Base-by-base conservation (phyloP, 2,797 vertebrate genomes). In the Halcyon badia region DNA sequence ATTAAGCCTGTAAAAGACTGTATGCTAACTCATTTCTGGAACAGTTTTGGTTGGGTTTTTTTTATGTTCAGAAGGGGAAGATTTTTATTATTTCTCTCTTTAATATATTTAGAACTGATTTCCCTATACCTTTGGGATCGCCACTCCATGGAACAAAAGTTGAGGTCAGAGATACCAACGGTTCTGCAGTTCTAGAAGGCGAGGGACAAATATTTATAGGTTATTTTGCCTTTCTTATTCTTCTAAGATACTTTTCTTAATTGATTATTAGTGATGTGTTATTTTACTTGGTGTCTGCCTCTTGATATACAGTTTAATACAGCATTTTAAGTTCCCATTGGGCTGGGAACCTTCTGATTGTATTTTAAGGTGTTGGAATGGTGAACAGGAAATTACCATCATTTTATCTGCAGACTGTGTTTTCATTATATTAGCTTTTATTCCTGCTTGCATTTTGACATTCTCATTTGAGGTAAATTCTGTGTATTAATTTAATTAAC, bases 141-240 rank as follows among this genome's bases (percentile, higher is more conserved):
- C 98, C 99, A 0, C 97, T 99, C 71, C 98, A 98, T 97, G 99
- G 97, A 97, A 99, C 99, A 5, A 81, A 94, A 69, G 91, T 99
- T 90, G 99, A 99, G 96, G 99, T 99, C 76, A 98, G 98, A 98
- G 99, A 99, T 93, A 89, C 97, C 51, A 86, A 81, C 1, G 99
- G 98, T 76, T 64, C 75, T 58, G 14, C 97, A 75, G 87, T 99
- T 79, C 96, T 98, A 26, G 98, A 99, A 97, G 99, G 99, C 15
- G 98, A 99, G 94, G 99, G 99, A 73, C 99, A 99, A 97, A 89
- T 99, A 77, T 99, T 99, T 95, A 98, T 99, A 98, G 99, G 99
- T 99, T 93, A 93, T 94, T 96, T 95, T 88, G 30, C 79, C 61
- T 97, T 96, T 97, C 30, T 93, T 83, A 48, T 76, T 95, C n/a